Base-by-base conservation (phyloP, 2,888 invertebrate species). In the Pammene aurita region DNA sequence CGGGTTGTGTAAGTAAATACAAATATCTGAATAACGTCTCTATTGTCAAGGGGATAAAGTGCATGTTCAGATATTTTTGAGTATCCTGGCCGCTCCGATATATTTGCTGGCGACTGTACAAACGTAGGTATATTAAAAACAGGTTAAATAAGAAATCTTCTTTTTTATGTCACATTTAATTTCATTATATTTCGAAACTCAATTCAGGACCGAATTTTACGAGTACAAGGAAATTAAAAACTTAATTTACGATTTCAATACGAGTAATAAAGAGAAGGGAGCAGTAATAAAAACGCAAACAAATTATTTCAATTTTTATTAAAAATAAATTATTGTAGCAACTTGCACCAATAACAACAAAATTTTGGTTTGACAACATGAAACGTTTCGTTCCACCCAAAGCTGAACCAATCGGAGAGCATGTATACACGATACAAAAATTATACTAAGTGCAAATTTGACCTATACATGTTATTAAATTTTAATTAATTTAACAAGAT, bases 271-370 rank as follows among this genome's bases (percentile, higher is more conserved):
- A 42, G 42, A 38, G 54, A 54, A 55, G 54, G 42, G 14, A 14
- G 11, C 0, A n/a, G 7, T 34, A 76, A 76, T 66, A 75, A 78
- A 78, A 78, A 67, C 69, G 73, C 63, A 60, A 55, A 58, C 4
- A 58, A 73, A 72, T 86, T 87, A 89, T 83, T 74, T 80, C 77
- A 81, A 73, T 91, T 92, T 92, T 91, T 91, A 92, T 92, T 88
- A 92, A 92, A 92, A 92, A 92, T 92, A 92, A 92, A 92, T 92
- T 91, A 92, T 91, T 79, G 85, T 86, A 89, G 88, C 90, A 90
- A 89, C 86, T 92, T 89, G 91, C 90, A 92, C 89, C 90, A 88
- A 89, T 92, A 92, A 92, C 91, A 92, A 92, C 91, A 90, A 89
- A 92, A 92, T 90, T 90, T 91, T 89, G 89, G 88, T 91, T 89